Evolutionary conservation across 2,888 invertebrate species (phyloP), one percentile per base, ranked within the genome.

Genomic region (Bugula neritina): DNA sequence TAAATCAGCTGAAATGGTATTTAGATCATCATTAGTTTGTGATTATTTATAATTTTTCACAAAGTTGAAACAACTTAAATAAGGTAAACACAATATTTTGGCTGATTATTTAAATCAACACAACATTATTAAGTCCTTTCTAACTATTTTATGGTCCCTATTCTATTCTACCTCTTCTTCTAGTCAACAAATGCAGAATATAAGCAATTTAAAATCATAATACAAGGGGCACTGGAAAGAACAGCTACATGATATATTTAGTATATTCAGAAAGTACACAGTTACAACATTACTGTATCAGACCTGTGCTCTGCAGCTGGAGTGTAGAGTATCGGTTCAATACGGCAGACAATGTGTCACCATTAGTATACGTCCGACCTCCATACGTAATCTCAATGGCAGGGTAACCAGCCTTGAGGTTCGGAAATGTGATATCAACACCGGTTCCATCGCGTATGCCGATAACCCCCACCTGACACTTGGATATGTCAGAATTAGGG

Each of bases 1-100:
- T 54, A 80, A 74, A 72, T 81, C 81, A 0, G 76, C 74, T 70
- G 25, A n/a, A 70, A 70, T n/a, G n/a, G n/a, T n/a, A n/a, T n/a
- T n/a, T n/a, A n/a, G n/a, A n/a, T n/a, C n/a, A n/a, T n/a, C n/a
- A n/a, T n/a, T n/a, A n/a, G n/a, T n/a, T n/a, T n/a, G n/a, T n/a
- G n/a, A n/a, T n/a, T n/a, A n/a, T n/a, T n/a, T n/a, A n/a, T n/a
- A n/a, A n/a, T n/a, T n/a, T n/a, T n/a, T n/a, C n/a, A n/a, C n/a
- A n/a, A n/a, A n/a, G n/a, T n/a, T n/a, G n/a, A n/a, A n/a, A n/a
- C n/a, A n/a, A n/a, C n/a, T n/a, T n/a, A n/a, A n/a, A n/a, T n/a
- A n/a, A n/a, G n/a, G n/a, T n/a, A n/a, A n/a, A n/a, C n/a, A n/a
- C n/a, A n/a, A n/a, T n/a, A n/a, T n/a, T n/a, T n/a, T n/a, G n/a